Evolutionary conservation across 2,888 invertebrate species (phyloP), one percentile per base, ranked within the genome.

Genomic region (Drosophila gaucha): DNA sequence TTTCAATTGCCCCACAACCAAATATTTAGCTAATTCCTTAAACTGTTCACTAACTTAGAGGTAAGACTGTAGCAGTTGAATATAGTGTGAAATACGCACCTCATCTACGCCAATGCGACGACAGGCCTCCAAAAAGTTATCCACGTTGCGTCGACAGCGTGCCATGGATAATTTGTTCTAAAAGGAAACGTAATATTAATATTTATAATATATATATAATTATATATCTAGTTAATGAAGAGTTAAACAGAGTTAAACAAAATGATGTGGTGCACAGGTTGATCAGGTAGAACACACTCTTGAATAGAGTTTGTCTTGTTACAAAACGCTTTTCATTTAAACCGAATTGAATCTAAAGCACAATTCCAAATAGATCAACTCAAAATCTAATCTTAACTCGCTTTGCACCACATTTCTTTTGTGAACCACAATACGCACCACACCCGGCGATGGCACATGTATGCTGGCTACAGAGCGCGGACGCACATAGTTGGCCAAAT

Each of bases 141-240:
- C 98, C 26, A 98, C 98, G 91, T 98, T 98, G 89, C 97, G 94
- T 86, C 98, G 94, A 93, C 98, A 98, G 86, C 98, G 95, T 38
- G 98, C 97, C 95, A 97, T 96, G n/a, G 98, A 97, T 79, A 98
- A 92, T 92, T 98, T 98, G 33, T 98, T 97, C 98, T 98, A 96
- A 0, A 35, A 46, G n/a, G n/a, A 22, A 3, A 8, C 1, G 0
- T 0, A 12, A 0, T 1, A 36, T 52, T 49, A 65, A 39, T 22
- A 22, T 22, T 9, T 22, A 44, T 44, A 5, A 14, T 22, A 44
- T 44, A 5, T 8, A 38, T 41, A 24, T 6, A 26, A 12, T 28
- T n/a, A 31, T n/a, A 20, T 30, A 2, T 41, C 0, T 0, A 20
- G 6, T 26, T 16, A 0, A 4, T 24, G 14, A 4, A 22, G 20